Conservation (phyloP, 2,113 vertebrate genomes). For the Scomber scombrus region DNA sequence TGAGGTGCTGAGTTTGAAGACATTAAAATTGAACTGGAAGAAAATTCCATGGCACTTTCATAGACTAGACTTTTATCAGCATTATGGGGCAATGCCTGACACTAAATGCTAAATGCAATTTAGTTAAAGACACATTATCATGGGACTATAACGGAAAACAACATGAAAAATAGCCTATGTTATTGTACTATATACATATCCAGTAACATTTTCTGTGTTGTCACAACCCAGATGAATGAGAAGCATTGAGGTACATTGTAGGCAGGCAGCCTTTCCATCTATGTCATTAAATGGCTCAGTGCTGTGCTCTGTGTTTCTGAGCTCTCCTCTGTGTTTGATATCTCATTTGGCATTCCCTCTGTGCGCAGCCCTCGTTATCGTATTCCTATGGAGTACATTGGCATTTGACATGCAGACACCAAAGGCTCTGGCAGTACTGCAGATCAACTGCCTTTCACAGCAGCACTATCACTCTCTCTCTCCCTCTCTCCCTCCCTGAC, state of each 20-base stretch:
- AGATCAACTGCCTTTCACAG: slow-evolving; percentile 65
- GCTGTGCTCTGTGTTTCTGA: slow-evolving; percentile 51
- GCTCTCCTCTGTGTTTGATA: slow-evolving; percentile 63
- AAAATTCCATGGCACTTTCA: slow-evolving; percentile 8
- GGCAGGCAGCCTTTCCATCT: slow-evolving; percentile 41
- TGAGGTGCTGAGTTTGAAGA: slow-evolving; percentile 20
- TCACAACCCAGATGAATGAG: slow-evolving; percentile 16
- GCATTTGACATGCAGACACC: slow-evolving; percentile 76
- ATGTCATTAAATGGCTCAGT: slow-evolving; percentile 70
- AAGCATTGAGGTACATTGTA: slow-evolving; percentile 33
- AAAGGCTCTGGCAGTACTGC: slow-evolving; percentile 69
- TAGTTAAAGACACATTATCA: slow-evolving; percentile 10
- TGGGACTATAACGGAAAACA: slow-evolving; percentile 3
- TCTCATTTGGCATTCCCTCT: slow-evolving; percentile 79
- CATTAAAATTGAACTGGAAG: background rate
- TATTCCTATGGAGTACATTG: slow-evolving; percentile 75
- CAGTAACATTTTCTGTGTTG: slow-evolving; percentile 5
- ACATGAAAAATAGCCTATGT: background rate
- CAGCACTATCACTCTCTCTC: slow-evolving; percentile 25
- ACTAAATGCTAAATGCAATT: slow-evolving; percentile 19
- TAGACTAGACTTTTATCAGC: slow-evolving; percentile 22
- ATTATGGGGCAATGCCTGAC: background rate
- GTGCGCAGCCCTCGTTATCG: slow-evolving; percentile 68
- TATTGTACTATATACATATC: background rate
- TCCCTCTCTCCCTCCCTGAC: background rate